Conservation (phyloP, 2,888 invertebrate species). For the Kryphioiulus occultus region DNA sequence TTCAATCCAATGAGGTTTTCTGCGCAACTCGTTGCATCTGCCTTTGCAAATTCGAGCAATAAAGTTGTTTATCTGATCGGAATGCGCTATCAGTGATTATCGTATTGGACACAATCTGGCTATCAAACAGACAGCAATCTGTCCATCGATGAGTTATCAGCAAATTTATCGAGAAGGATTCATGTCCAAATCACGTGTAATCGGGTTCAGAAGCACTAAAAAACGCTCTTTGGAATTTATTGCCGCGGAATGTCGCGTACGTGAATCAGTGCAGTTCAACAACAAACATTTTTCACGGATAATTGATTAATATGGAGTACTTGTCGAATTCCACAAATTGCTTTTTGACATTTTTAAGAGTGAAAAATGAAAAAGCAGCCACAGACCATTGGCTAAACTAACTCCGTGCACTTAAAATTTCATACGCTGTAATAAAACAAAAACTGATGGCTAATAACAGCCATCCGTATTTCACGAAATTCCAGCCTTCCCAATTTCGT, state of each 20-base stretch:
- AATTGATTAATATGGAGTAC: not conserved
- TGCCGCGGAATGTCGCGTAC: not conserved
- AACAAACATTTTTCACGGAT: not conserved
- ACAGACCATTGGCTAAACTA: too few relatives aligned
- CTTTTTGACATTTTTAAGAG: not conserved
- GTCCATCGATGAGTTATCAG: not conserved
- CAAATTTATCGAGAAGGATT: conserved; percentile 4
- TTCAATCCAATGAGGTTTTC: not conserved
- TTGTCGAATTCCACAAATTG: not conserved
- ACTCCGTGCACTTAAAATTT: too few relatives aligned
- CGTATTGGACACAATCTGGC: not conserved
- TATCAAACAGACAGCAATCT: not conserved
- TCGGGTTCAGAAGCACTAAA: not conserved
- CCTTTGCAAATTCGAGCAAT: conserved; percentile 3
- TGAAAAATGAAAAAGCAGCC: too few relatives aligned
- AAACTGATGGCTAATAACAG: not conserved
- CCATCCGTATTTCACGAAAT: not conserved
- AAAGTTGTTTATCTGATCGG: not conserved
- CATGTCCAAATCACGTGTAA: not conserved
- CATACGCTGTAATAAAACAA: not conserved
- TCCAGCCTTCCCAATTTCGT: not conserved
- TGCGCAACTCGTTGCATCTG: not conserved
- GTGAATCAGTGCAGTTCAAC: not conserved
- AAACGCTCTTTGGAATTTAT: not conserved
- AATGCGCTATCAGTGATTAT: not conserved